Conservation (phyloP, 2,888 invertebrate species). For the Drosophila nr. perissopoda region DNA sequence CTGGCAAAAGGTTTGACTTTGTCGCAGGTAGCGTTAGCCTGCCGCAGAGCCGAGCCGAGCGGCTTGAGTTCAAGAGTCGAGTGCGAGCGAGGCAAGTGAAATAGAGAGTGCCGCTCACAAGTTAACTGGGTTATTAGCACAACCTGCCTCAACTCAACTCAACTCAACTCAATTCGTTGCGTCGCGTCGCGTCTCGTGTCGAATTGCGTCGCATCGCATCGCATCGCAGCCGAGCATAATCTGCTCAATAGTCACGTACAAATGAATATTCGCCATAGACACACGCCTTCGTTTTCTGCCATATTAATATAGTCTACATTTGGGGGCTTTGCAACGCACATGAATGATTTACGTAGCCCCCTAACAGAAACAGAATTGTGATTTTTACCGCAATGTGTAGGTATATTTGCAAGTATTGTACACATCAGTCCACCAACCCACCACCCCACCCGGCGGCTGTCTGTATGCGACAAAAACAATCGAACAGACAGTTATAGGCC, state of each 20-base stretch:
- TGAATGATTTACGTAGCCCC: slow-evolving; percentile 74
- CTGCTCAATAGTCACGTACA: slow-evolving; percentile 79
- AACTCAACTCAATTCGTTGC: slow-evolving; percentile 25
- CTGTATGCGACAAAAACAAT: slow-evolving; percentile 69
- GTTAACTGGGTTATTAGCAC: slow-evolving; percentile 80
- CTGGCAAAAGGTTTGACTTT: slow-evolving; percentile 49
- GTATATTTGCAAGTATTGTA: slow-evolving; percentile 44
- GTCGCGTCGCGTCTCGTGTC: not conserved
- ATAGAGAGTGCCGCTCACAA: slow-evolving; percentile 47
- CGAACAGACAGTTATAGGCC: slow-evolving; percentile 80
- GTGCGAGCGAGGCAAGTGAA: slow-evolving; percentile 34
- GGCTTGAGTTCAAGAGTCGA: slow-evolving; percentile 20
- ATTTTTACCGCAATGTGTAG: slow-evolving; percentile 79
- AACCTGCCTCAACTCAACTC: slow-evolving; percentile 72
- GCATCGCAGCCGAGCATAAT: slow-evolving; percentile 61
- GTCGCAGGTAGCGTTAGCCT: slow-evolving; percentile 46
- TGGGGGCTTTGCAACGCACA: slow-evolving; percentile 56
- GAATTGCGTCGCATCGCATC: slow-evolving; percentile 24
- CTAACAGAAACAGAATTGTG: slow-evolving; percentile 63
- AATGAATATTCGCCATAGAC: slow-evolving; percentile 78
- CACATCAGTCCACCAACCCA: not conserved
- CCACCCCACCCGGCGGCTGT: not conserved
- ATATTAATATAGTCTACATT: slow-evolving; percentile 79
- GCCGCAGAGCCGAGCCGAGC: slow-evolving; percentile 19
- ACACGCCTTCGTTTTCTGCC: slow-evolving; percentile 72